Evolutionary conservation across 1,140 invertebrate genomes (phyloP), one percentile per base, ranked within the genome.

Genomic region (Pseudachorutes palmiensis): DNA sequence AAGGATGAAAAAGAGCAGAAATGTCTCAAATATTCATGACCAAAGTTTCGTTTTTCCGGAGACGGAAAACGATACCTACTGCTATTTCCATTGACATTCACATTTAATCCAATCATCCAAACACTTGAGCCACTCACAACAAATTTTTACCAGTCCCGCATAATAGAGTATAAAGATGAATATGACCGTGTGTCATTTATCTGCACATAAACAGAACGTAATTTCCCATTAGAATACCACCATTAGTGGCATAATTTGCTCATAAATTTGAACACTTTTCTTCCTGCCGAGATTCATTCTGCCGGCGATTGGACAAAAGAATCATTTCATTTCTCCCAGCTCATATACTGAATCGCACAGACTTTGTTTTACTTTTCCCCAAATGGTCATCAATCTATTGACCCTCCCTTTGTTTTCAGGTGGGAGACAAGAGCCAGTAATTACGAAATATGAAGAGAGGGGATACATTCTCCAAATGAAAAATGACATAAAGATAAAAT

Each of bases 371-470:
- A 14, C 24, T 55, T 55, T 24, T 55, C 24, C 51, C 51, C 51
- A 55, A 55, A 55, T 12, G 51, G 14, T 55, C 12, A 55, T 55
- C 51, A 55, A 55, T 55, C 51, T 55, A 55, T 5, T 55, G 51
- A 55, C 51, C 51, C 51, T 24, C 24, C 51, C 51, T 24, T 55
- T 55, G 12, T 55, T 55, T 55, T 55, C 51, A 55, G 51, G 51
- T 55, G 51, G 51, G 24, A 55, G 51, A 55, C 51, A 55, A 5
- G 24, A 24, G 24, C 12, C n/a, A n/a, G 12, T 55, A 55, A 55
- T 55, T 55, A 55, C 12, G 24, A 55, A 55, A 55, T 55, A 55
- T 55, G 51, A 55, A 55, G 24, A 55, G 51, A 41, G 36, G 51
- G 24, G 51, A 22, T 45, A 45, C 9, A 12, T 19, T 45, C 19